Base-by-base conservation (phyloP, 2,888 invertebrate species). In the Epinotia brunnichana region DNA sequence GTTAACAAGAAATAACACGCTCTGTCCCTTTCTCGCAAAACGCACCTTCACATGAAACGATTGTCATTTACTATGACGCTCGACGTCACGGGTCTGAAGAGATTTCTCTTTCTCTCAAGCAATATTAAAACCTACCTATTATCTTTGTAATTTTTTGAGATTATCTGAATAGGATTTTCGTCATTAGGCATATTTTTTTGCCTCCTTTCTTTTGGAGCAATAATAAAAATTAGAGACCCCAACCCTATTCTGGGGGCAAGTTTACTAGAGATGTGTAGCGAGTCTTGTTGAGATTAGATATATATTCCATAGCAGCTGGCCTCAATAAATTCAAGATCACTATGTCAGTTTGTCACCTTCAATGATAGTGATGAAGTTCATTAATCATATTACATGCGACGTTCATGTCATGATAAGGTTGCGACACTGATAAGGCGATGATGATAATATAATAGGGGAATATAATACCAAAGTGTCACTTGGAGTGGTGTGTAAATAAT, bases 311-410 rank as follows among this genome's bases (percentile, higher is more conserved):
- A 13, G 1, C 19, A 5, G 13, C 7, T 64, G 53, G 15, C 54
- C 35, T 39, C 54, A 53, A 44, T 48, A 64, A 39, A 39, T 19
- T 64, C 39, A 54, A 64, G 53, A 54, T 64, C 64, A 64, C 19
- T 53, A 64, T 56, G 67, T 41, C 41, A 66, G 13, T 54, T 3
- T 54, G 53, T 54, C 60, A 24, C 24, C 15, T 29, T 19, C 4
- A 29, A 68, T 57, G 56, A 56, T 24, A 67, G 68, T 72, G 62
- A 62, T n/a, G 15, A 41, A 21, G 35, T 72, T 68, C 56, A 72
- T 72, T 68, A 35, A 67, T 72, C 67, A 68, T 68, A 15, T 41
- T 51, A 15, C 41, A 57, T 24, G 41, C 54, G 61, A 56, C 54
- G 17, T 60, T 62, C 17, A 56, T 19, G 61, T 19, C 10, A 39